These are phyloP conservation scores for Graphium colonna DNA, from an alignment of 2,888 invertebrate genomes.

Conservation along the genomic window DNA sequence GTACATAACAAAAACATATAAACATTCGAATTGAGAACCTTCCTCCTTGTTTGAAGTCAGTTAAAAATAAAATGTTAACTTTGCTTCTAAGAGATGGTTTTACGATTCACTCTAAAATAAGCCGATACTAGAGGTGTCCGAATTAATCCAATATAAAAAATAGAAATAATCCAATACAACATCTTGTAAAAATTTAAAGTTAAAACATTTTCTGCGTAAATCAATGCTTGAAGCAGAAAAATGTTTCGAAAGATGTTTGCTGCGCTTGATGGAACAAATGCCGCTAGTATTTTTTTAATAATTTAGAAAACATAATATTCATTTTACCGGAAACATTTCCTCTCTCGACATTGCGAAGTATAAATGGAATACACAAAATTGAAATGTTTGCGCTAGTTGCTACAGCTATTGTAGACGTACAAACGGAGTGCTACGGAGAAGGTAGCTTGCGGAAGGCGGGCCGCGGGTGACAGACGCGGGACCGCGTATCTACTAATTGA, in stretches of 20 bases:
- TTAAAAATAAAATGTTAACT: no score
- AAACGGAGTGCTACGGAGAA: conserved; percentile 30
- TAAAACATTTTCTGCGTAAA: background rate
- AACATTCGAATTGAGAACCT: no score
- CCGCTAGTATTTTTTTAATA: background rate
- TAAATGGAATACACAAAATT: conserved; percentile 14
- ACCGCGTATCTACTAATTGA: conserved; percentile 69
- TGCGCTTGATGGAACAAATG: background rate
- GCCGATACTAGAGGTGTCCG: no score
- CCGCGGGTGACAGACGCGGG: conserved; percentile 33
- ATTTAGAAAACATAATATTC: background rate
- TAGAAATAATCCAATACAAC: conserved; percentile 4
- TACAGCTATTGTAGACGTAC: no score
- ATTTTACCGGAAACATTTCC: background rate
- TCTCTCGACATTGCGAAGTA: background rate
- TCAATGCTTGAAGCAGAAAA: background rate
- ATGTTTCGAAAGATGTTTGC: background rate
- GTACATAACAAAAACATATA: no score
- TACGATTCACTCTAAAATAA: no score
- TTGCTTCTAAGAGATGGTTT: no score
- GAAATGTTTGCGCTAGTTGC: conserved; percentile 8
- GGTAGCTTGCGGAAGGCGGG: conserved; percentile 17
- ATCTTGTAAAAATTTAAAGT: background rate
- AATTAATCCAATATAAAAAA: no score
- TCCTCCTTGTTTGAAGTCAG: no score